These are phyloP conservation scores for Sycophila texana DNA, from an alignment of 2,888 invertebrate species.

Conservation along the genomic window DNA sequence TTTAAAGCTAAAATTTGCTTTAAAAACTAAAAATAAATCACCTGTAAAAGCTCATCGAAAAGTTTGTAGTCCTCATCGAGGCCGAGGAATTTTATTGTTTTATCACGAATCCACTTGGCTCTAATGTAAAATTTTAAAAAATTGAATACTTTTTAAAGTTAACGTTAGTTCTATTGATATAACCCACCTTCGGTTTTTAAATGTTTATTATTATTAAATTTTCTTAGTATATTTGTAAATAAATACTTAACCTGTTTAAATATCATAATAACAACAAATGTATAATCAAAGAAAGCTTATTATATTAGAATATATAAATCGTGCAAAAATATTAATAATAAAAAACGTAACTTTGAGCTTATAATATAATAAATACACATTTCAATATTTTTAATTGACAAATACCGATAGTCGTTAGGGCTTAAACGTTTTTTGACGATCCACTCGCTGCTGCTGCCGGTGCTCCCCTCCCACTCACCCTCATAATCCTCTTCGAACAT, in stretches of 20 bases:
- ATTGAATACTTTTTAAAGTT: too few species aligned
- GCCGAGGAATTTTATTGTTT: conserved; percentile 79
- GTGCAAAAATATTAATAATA: neutral
- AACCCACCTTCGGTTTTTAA: neutral
- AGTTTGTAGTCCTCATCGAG: conserved; percentile 66
- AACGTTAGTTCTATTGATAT: too few species aligned
- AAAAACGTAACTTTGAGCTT: neutral
- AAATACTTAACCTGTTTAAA: neutral
- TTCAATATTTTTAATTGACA: neutral
- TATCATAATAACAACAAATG: neutral
- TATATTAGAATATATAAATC: neutral
- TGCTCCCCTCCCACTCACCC: neutral
- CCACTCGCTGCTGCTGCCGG: neutral
- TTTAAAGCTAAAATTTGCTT: conserved; percentile 3
- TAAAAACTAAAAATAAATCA: conserved; percentile 59
- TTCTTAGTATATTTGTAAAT: neutral
- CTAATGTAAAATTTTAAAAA: conserved; percentile 68
- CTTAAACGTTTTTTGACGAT: conserved; percentile 30
- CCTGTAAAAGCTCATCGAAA: conserved; percentile 69
- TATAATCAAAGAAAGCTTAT: neutral
- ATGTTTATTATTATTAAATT: neutral
- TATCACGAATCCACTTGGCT: conserved; percentile 83
- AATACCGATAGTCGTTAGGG: conserved; percentile 57
- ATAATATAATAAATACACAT: too few species aligned
- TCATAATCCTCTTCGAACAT: conserved; percentile 22